Evolutionary conservation across 2,888 invertebrate species (phyloP).

Genomic region (Sinopyrophorus schimmeli): DNA sequence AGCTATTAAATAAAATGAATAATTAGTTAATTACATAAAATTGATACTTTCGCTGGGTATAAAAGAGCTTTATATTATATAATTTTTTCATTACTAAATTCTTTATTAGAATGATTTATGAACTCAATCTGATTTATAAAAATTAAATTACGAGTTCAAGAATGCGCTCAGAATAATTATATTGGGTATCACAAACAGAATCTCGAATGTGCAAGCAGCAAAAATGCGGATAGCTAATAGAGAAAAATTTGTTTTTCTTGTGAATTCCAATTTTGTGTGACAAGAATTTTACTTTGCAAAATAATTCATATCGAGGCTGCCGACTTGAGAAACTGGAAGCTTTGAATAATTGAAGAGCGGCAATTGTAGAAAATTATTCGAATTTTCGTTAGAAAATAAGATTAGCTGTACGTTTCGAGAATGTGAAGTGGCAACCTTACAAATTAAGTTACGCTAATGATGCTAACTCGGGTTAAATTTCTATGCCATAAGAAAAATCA

Average conservation of each 20-base stretch:
- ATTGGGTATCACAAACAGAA: background rate
- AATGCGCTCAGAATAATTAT: no score
- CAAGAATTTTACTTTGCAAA: slow-evolving; percentile 17
- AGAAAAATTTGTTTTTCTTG: slow-evolving; percentile 12
- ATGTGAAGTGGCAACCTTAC: slow-evolving; percentile 22
- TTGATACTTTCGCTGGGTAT: no score
- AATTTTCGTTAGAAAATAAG: slow-evolving; percentile 28
- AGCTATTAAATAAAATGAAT: no score
- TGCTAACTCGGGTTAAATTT: slow-evolving; percentile 25
- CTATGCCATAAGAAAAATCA: slow-evolving; percentile 17
- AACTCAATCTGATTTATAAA: no score
- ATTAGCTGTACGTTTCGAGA: slow-evolving; percentile 27
- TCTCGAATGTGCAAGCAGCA: background rate
- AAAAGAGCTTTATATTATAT: no score
- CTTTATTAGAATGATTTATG: no score
- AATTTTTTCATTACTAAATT: no score
- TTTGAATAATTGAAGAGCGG: slow-evolving; percentile 27
- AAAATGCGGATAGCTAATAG: slow-evolving; percentile 1
- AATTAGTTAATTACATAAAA: no score
- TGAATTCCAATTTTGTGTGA: slow-evolving; percentile 17
- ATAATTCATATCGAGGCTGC: slow-evolving; percentile 17
- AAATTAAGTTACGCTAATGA: slow-evolving; percentile 29
- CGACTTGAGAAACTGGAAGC: slow-evolving; percentile 15
- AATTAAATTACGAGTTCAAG: no score
- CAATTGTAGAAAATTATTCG: slow-evolving; percentile 29